phyloP scores from a whole-genome alignment of 2,113 vertebrate species.

The Arizona elegans region DNA sequence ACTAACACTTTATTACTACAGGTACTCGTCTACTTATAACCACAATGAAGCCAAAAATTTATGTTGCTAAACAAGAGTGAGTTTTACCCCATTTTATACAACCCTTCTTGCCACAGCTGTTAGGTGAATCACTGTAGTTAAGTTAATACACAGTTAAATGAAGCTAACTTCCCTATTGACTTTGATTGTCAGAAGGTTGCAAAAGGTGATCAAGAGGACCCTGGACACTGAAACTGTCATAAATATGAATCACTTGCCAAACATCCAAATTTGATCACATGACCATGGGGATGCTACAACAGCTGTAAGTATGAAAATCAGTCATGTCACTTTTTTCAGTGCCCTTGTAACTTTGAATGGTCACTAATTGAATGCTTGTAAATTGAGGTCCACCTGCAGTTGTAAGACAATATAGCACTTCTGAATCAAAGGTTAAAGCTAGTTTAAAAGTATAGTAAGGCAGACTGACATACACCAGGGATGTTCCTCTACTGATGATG shows the following conservation, averaged over 20 bases:
- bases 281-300: too few relatives aligned
- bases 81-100: neutral
- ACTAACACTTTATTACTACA: neutral
- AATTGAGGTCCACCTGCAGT: neutral
- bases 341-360: neutral
- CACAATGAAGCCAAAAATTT: neutral
- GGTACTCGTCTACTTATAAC: neutral
- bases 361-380: neutral
- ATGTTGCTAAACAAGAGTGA: neutral
- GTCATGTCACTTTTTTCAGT: neutral
- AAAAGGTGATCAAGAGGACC: too few relatives aligned
- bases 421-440: neutral
- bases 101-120: neutral
- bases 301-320: neutral
- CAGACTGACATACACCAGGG: neutral
- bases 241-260: too few relatives aligned
- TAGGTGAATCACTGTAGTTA: neutral
- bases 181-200: too few relatives aligned
- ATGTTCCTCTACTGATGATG: neutral
- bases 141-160: too few relatives aligned
- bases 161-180: too few relatives aligned
- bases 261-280: too few relatives aligned
- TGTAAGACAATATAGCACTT: neutral
- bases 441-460: neutral
- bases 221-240: too few relatives aligned